phyloP scores from a whole-genome alignment of 2,888 invertebrate genomes.

The Eristalinus sepulchralis region DNA sequence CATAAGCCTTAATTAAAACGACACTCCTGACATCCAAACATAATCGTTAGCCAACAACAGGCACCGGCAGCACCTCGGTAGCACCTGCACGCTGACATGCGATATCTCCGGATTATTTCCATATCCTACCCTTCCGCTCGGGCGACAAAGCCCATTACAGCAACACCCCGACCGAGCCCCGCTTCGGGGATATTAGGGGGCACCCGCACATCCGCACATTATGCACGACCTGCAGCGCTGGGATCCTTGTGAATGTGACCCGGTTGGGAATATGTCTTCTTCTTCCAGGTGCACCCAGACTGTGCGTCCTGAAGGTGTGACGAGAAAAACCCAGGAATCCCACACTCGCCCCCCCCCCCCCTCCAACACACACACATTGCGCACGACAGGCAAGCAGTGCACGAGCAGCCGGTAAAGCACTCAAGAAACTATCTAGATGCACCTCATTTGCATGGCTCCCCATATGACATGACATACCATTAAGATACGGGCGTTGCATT shows the following conservation, averaged over 20 bases:
- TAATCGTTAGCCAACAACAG: slow-evolving; percentile 27
- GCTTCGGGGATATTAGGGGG: slow-evolving; percentile 50
- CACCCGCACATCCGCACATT: slow-evolving; percentile 48
- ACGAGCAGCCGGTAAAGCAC: slow-evolving; percentile 61
- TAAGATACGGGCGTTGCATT: slow-evolving; percentile 69
- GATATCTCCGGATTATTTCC: slow-evolving; percentile 53
- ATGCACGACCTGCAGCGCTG: slow-evolving; percentile 30
- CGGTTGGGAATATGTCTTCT: slow-evolving; percentile 44
- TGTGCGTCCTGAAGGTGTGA: slow-evolving; percentile 27
- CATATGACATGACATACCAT: slow-evolving; percentile 69
- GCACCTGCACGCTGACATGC: slow-evolving; percentile 48
- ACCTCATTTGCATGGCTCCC: slow-evolving; percentile 65
- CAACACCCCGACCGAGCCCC: not conserved
- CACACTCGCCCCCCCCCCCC: not conserved
- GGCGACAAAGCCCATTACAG: not conserved
- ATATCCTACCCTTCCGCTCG: slow-evolving; percentile 14
- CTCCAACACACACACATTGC: not conserved
- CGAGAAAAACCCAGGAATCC: not conserved
- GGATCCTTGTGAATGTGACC: slow-evolving; percentile 44
- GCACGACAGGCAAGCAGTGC: slow-evolving; percentile 29
- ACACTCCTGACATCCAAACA: slow-evolving; percentile 57
- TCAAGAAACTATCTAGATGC: slow-evolving; percentile 67
- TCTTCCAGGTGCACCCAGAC: slow-evolving; percentile 26
- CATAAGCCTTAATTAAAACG: slow-evolving; percentile 59
- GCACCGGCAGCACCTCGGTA: slow-evolving; percentile 11